phyloP scores from a whole-genome alignment of 1,140 invertebrate genomes.

The Pogonus chalceus region DNA sequence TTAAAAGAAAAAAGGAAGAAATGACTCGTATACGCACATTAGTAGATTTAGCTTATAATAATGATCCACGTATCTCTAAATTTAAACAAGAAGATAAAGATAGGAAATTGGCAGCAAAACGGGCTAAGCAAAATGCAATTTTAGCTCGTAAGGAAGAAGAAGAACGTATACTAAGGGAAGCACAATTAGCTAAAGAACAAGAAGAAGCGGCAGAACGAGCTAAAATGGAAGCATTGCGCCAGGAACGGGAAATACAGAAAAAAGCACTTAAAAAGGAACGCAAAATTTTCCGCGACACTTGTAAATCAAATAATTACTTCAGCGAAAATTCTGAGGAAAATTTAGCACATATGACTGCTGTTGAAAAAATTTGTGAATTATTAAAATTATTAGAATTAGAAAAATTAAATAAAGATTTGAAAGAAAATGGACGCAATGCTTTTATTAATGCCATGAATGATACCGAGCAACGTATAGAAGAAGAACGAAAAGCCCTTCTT shows the following conservation, averaged over 20 bases:
- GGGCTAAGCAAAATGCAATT: constrained; percentile 81
- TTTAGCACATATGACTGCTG: constrained; percentile 74
- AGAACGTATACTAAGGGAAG: constrained; percentile 59
- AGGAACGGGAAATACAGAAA: constrained; percentile 76
- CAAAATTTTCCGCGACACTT: constrained; percentile 73
- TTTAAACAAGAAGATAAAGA: constrained; percentile 94
- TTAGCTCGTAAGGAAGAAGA: constrained; percentile 76
- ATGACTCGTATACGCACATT: constrained; percentile 78
- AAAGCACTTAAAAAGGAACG: constrained; percentile 76
- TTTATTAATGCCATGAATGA: constrained; percentile 59
- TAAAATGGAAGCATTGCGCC: constrained; percentile 67
- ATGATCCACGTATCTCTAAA: constrained; percentile 83
- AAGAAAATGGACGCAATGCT: constrained; percentile 48
- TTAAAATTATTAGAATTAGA: constrained; percentile 63
- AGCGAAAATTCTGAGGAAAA: constrained; percentile 59
- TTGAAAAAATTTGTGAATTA: constrained; percentile 83
- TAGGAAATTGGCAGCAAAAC: constrained; percentile 77
- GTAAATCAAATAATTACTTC: constrained; percentile 85
- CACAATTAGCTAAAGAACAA: constrained; percentile 68
- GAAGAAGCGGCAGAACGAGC: constrained; percentile 72
- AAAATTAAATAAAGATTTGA: constrained; percentile 61
- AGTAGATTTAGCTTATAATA: constrained; percentile 88
- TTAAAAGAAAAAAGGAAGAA: constrained; percentile 94
- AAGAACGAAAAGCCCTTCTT: constrained; percentile 55
- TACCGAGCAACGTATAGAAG: constrained; percentile 62